Conservation (phyloP, 2,888 invertebrate species). For the Serrognathus titanus region DNA sequence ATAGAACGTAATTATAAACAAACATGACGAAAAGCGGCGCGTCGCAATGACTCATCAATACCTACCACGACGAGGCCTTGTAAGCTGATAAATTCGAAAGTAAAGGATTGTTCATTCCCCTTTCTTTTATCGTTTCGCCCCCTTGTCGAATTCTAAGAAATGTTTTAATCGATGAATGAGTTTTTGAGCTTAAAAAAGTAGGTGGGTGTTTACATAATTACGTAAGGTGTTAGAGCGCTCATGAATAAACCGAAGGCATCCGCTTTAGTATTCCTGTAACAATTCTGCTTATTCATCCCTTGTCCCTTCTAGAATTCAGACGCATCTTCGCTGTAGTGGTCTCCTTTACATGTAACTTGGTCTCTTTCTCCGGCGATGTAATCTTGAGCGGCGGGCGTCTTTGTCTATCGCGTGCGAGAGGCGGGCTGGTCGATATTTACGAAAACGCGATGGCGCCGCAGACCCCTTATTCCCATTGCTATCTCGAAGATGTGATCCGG, state of each 20-base stretch:
- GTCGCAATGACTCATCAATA: no score
- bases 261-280: neutral
- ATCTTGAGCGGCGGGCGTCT: neutral
- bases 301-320: neutral
- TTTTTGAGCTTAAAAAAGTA: no score
- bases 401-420: neutral
- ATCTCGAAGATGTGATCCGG: neutral
- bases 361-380: neutral
- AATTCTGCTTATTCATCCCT: neutral
- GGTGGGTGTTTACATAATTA: no score
- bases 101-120: no score
- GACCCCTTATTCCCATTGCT: neutral
- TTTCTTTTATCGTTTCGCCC: no score
- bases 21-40: no score
- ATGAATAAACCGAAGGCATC: neutral
- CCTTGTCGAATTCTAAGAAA: no score
- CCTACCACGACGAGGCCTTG: no score
- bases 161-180: no score
- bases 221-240: no score
- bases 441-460: slow-evolving; percentile 2
- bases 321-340: neutral
- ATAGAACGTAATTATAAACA: no score
- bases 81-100: no score
- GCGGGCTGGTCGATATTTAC: neutral
- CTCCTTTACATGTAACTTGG: neutral